Evolutionary conservation across 2,888 invertebrate genomes (phyloP).

Genomic region (Asteroscopus sphinx): DNA sequence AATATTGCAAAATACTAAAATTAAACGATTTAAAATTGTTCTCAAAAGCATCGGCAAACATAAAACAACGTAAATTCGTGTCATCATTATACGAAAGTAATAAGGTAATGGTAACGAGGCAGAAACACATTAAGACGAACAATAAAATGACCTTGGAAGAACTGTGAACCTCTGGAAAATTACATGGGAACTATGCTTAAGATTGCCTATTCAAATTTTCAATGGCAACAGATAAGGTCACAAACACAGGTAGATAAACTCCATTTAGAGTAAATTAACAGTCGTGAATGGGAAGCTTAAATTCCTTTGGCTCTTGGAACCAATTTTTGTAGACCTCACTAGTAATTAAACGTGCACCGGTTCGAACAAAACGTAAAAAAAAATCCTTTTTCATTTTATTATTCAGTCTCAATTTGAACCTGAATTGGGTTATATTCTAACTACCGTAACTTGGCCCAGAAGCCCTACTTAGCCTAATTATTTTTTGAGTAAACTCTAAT

Average conservation of each 20-base stretch:
- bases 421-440: too few relatives aligned
- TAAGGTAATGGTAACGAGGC: slow-evolving; percentile 31
- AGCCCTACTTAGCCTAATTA: too few relatives aligned
- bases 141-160: slow-evolving; percentile 49
- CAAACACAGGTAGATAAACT: slow-evolving; percentile 17
- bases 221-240: slow-evolving; percentile 48
- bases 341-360: neutral
- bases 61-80: slow-evolving; percentile 12
- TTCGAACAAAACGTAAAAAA: neutral
- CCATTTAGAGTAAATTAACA: slow-evolving; percentile 30
- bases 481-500: too few relatives aligned
- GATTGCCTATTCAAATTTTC: slow-evolving; percentile 40
- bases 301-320: slow-evolving; percentile 1
- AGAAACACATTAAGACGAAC: slow-evolving; percentile 37
- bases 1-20: slow-evolving; percentile 22
- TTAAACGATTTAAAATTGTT: slow-evolving; percentile 9
- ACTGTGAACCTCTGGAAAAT: slow-evolving; percentile 23
- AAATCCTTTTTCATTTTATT: too few relatives aligned
- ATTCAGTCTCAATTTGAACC: too few relatives aligned
- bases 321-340: neutral
- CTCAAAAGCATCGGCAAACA: slow-evolving; percentile 8
- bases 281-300: slow-evolving; percentile 6
- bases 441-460: too few relatives aligned
- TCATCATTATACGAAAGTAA: slow-evolving; percentile 6
- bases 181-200: slow-evolving; percentile 46